phyloP scores from a whole-genome alignment of 2,888 invertebrate genomes.

The Unio delphinus region DNA sequence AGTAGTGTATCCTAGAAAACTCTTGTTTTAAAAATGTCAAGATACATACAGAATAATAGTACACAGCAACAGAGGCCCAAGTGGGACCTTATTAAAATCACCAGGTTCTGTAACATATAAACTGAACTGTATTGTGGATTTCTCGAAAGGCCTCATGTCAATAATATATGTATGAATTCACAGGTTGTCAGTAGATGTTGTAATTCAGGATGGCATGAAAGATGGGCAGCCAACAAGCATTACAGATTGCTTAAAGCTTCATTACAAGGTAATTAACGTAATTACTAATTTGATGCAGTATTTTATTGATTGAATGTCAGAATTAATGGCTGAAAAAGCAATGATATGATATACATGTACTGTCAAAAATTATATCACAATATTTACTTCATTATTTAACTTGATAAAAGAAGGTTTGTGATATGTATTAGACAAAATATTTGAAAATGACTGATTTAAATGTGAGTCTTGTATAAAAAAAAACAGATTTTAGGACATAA shows the following conservation, averaged over 20 bases:
- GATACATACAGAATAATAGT: not conserved
- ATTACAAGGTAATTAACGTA: slow-evolving; percentile 47
- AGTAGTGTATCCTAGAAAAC: no score
- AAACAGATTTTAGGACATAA: no score
- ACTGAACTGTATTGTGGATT: not conserved
- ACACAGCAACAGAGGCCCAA: not conserved
- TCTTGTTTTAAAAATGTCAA: no score
- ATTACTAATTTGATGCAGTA: not conserved
- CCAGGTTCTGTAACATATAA: not conserved
- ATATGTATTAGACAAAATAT: no score
- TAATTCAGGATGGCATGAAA: slow-evolving; percentile 17
- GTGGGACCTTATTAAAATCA: not conserved
- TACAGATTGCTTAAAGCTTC: slow-evolving; percentile 56
- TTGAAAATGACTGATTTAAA: no score
- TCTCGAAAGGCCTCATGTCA: not conserved
- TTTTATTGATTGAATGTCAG: not conserved
- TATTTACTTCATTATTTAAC: no score
- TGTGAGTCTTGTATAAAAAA: no score
- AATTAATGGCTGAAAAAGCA: no score
- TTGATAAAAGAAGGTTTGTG: no score
- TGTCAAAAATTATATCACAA: no score
- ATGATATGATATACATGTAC: no score
- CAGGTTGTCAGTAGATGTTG: slow-evolving; percentile 39
- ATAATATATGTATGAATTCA: not conserved
- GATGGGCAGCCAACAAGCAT: slow-evolving; percentile 51